Conservation (phyloP, 2,888 invertebrate species). For the Hoplodrina blanda region DNA sequence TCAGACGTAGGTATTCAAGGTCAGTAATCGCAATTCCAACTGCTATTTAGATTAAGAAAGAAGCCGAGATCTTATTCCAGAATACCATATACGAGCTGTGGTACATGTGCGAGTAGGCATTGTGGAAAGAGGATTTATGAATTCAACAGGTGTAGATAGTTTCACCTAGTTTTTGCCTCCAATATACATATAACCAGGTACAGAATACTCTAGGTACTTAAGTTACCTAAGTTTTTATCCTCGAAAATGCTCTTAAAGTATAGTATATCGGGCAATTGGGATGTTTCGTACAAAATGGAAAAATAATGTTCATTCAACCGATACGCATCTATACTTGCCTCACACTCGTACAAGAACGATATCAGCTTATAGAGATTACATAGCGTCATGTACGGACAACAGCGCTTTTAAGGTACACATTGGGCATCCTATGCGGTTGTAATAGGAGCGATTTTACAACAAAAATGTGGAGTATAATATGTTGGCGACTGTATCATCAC, state of each 20-base stretch:
- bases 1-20: no score
- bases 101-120: no score
- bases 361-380: slow-evolving; percentile 2
- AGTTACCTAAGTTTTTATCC: neutral
- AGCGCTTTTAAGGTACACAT: no score
- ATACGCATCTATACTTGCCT: neutral
- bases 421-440: no score
- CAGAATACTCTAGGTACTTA: neutral
- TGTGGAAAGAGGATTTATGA: neutral
- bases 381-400: neutral
- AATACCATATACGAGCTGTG: no score
- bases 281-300: neutral
- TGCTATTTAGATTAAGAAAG: no score
- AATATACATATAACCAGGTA: neutral
- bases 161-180: neutral
- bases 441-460: no score
- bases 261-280: neutral
- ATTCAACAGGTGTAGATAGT: slow-evolving; percentile 3
- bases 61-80: no score
- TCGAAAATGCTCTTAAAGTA: neutral
- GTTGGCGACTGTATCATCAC: neutral
- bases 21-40: no score
- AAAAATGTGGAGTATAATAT: no score
- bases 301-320: slow-evolving; percentile 9
- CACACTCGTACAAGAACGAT: neutral